phyloP scores from a whole-genome alignment of 1,140 invertebrate genomes.

The Zaprionus nigranus region DNA sequence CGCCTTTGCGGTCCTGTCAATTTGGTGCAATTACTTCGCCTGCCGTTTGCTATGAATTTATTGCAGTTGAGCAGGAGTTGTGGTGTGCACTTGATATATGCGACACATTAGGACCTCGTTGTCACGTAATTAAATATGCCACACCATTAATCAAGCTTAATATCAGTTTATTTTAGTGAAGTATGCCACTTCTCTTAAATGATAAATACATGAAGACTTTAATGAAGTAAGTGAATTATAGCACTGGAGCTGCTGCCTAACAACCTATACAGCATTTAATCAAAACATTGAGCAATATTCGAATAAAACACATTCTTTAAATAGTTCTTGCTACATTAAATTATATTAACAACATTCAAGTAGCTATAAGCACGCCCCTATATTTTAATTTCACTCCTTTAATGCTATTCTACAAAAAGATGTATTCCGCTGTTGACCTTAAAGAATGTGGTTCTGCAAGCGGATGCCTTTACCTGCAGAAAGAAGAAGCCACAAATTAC shows the following conservation, averaged over 20 bases:
- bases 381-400: neutral
- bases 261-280: neutral
- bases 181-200: neutral
- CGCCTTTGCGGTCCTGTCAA: constrained; percentile 64
- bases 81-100: constrained; percentile 64
- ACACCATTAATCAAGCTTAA: constrained; percentile 56
- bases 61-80: constrained; percentile 51
- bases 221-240: constrained; percentile 1
- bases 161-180: constrained; percentile 9
- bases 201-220: neutral
- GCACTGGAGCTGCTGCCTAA: neutral
- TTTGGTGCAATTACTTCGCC: constrained; percentile 71
- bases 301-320: neutral
- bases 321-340: neutral
- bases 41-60: constrained; percentile 77
- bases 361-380: neutral
- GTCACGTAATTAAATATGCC: constrained; percentile 73
- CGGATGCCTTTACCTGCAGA: neutral
- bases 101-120: constrained; percentile 60
- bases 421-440: neutral
- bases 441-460: neutral
- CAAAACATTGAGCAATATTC: neutral
- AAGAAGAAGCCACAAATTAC: constrained; percentile 20
- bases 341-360: neutral
- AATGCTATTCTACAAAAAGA: neutral